A percentile compares a stretch with the other conserved stretches of the same genome.
Evolutionary conservation across 2,888 invertebrate species (phyloP).

Genomic region (Standfussiana lucernea): DNA sequence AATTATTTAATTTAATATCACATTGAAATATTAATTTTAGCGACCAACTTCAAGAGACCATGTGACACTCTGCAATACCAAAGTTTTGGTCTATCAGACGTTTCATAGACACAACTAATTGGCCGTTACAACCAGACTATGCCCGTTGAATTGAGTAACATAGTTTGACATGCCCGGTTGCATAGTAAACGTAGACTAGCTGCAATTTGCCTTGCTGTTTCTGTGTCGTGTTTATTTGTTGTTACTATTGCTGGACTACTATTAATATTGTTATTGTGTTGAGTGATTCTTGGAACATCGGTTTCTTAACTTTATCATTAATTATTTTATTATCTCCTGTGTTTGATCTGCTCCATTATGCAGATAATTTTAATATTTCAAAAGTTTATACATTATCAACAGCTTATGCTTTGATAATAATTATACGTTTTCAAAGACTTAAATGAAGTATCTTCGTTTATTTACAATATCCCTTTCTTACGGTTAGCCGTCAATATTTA

Average conservation of each 20-base stretch:
- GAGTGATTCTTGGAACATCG: not conserved
- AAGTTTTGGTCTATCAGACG: conserved; percentile 13
- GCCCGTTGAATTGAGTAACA: conserved; percentile 18
- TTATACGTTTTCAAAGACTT: not conserved
- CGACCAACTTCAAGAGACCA: not conserved
- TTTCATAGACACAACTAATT: conserved; percentile 23
- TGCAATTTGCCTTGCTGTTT: conserved; percentile 4
- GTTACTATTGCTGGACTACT: not conserved
- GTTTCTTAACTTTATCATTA: not conserved
- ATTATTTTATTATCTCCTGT: not conserved
- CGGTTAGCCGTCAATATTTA: not conserved
- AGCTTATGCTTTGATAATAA: not conserved
- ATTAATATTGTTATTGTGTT: not conserved
- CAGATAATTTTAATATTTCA: not conserved
- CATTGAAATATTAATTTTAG: not conserved
- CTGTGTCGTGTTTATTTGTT: not conserved
- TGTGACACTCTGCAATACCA: not conserved
- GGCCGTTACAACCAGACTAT: conserved; percentile 3
- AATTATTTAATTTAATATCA: no score
- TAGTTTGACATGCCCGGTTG: conserved; percentile 20
- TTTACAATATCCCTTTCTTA: not conserved
- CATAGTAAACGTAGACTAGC: conserved; percentile 24
- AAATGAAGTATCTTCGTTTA: not conserved
- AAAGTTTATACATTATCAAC: not conserved
- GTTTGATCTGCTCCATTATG: not conserved